These are phyloP conservation scores for Neelides sp. DNA, from an alignment of 1,140 invertebrate genomes.

Conservation along the genomic window DNA sequence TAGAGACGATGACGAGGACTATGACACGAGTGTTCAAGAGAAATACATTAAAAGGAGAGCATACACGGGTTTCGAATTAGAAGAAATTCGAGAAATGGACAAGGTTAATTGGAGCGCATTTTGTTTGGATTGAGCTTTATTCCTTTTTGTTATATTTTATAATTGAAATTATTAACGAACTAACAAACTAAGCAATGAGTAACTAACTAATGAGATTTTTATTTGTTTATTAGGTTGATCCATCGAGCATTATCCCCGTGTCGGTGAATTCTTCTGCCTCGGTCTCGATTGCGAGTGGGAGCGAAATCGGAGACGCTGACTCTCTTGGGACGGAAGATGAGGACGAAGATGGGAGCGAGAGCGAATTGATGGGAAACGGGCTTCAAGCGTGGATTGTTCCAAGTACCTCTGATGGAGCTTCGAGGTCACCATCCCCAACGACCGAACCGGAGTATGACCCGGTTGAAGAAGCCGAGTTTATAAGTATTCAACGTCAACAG, in stretches of 20 bases:
- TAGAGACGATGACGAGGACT: constrained; percentile 11
- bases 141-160: too few species aligned
- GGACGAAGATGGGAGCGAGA: constrained; percentile 29
- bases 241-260: constrained; percentile 28
- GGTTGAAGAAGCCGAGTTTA: constrained; percentile 28
- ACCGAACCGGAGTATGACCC: constrained; percentile 19
- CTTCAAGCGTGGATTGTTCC: constrained; percentile 22
- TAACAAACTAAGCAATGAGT: too few species aligned
- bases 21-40: constrained; percentile 7
- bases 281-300: constrained; percentile 26
- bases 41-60: neutral
- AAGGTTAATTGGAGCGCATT: too few species aligned
- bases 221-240: constrained; percentile 26
- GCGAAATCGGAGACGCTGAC: constrained; percentile 24
- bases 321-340: too few species aligned
- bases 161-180: too few species aligned
- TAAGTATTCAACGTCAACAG: too few species aligned
- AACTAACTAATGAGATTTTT: constrained; percentile 2
- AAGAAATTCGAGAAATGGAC: too few species aligned
- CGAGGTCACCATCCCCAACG: constrained; percentile 19
- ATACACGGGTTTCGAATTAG: too few species aligned
- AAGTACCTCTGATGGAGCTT: neutral
- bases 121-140: too few species aligned
- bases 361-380: constrained; percentile 12
- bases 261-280: constrained; percentile 20